Evolutionary conservation across 2,113 vertebrate species (phyloP).

Genomic region (Petroica traversi): DNA sequence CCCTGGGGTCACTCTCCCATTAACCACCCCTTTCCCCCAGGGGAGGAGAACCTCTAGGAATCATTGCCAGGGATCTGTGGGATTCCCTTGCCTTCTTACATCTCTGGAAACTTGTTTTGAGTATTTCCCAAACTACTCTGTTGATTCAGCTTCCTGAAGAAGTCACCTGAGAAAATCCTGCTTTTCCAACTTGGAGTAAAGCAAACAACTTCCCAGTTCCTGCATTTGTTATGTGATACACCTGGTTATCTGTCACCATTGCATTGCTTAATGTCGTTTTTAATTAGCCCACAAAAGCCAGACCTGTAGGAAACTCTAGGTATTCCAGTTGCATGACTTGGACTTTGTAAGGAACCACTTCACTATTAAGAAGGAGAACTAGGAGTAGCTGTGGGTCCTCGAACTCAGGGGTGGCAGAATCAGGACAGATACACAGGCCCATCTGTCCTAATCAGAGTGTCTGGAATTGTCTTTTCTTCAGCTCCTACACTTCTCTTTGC

Average conservation of each 20-base stretch:
- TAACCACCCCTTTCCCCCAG: not conserved
- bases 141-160: not conserved
- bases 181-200: not conserved
- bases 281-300: not conserved
- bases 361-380: not conserved
- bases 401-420: not conserved
- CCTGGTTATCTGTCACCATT: not conserved
- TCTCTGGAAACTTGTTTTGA: not conserved
- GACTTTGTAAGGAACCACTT: not conserved
- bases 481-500: not conserved
- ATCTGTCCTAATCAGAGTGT: not conserved
- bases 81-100: not conserved
- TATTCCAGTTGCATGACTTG: not conserved
- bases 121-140: rapidly evolving
- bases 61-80: not conserved
- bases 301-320: not conserved
- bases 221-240: not conserved
- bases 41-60: not conserved
- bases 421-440: not conserved
- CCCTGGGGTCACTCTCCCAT: not conserved
- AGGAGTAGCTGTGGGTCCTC: not conserved
- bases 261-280: not conserved
- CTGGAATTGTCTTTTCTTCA: not conserved
- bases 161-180: not conserved
- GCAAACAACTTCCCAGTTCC: not conserved